These are phyloP conservation scores for Drosophila pallidifrons DNA, from an alignment of 1,140 invertebrate genomes.

Conservation along the genomic window DNA sequence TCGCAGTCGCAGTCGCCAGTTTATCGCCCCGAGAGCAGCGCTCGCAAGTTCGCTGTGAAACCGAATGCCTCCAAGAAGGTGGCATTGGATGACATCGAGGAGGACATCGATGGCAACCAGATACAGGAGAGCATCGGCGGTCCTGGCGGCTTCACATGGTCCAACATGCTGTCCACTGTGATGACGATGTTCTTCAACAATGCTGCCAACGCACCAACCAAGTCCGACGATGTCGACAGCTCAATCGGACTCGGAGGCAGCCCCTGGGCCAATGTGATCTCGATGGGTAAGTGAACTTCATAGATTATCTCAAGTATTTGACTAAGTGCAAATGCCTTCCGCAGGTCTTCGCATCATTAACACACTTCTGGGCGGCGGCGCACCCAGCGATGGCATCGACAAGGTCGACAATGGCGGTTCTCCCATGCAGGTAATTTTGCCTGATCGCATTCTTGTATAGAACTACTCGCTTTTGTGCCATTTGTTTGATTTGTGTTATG, in stretches of 20 bases:
- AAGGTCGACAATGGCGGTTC: constrained; percentile 93
- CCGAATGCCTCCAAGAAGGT: constrained; percentile 95
- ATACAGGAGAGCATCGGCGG: constrained; percentile 88
- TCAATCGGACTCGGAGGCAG: constrained; percentile 89
- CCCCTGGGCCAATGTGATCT: constrained; percentile 94
- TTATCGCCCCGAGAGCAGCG: constrained; percentile 63
- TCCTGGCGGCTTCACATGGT: constrained; percentile 92
- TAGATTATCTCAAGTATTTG: no score
- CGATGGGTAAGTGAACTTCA: constrained; percentile 86
- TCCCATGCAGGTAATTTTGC: constrained; percentile 91
- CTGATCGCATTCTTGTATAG: constrained; percentile 41
- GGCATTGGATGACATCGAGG: constrained; percentile 91
- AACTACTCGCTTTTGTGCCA: constrained; percentile 39
- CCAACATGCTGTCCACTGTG: constrained; percentile 90
- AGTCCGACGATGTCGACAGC: constrained; percentile 91
- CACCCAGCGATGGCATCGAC: constrained; percentile 92
- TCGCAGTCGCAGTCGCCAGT: constrained; percentile 67
- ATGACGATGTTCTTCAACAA: constrained; percentile 94
- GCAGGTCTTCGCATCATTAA: constrained; percentile 92
- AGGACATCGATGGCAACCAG: constrained; percentile 91
- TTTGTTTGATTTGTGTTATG: constrained; percentile 41
- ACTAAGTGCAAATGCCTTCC: not conserved
- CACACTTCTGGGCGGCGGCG: constrained; percentile 91
- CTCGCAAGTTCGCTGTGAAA: constrained; percentile 93
- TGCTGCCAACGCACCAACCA: constrained; percentile 89